These are phyloP conservation scores for Clamator glandarius DNA, from an alignment of 2,797 vertebrate species.

Conservation along the genomic window DNA sequence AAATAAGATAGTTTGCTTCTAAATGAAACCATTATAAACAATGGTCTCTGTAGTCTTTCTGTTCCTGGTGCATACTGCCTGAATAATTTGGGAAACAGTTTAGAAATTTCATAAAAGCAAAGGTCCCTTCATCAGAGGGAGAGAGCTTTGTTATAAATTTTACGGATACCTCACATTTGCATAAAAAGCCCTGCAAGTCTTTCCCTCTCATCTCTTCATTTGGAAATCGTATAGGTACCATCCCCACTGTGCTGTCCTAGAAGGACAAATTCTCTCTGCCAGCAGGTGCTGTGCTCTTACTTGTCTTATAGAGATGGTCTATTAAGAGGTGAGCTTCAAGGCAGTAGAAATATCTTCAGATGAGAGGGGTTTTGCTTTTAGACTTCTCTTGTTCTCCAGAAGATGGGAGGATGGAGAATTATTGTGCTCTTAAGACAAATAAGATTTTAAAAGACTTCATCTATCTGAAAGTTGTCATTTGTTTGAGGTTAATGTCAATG, in stretches of 20 bases:
- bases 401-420: background rate
- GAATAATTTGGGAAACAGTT: background rate
- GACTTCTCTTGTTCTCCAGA: background rate
- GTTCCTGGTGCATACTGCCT: background rate
- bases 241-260: background rate
- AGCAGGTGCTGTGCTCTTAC: background rate
- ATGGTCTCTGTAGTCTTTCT: background rate
- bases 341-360: background rate
- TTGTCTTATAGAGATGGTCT: background rate
- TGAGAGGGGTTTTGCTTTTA: background rate
- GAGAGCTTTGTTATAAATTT: background rate
- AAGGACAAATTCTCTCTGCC: background rate
- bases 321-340: background rate
- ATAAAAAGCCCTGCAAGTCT: background rate
- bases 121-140: background rate
- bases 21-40: background rate
- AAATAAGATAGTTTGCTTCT: background rate
- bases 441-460: background rate
- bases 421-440: background rate
- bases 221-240: background rate
- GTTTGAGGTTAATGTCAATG: background rate
- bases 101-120: background rate
- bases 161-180: background rate
- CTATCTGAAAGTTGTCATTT: background rate
- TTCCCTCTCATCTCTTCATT: background rate